Base-by-base conservation (phyloP, 2,888 invertebrate genomes). In the Congeria kusceri region DNA sequence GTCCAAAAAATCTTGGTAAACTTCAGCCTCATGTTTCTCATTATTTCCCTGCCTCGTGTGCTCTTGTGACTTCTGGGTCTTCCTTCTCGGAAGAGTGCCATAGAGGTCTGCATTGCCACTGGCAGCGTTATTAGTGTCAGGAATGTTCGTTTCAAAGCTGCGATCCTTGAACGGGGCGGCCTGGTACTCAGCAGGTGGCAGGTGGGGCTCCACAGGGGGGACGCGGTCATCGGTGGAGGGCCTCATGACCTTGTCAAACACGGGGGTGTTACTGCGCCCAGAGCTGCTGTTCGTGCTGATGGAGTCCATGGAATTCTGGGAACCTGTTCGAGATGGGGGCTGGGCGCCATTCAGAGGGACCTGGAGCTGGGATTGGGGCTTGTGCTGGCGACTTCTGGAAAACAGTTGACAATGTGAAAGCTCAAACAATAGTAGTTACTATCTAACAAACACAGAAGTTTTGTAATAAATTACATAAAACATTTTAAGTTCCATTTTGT, bases 1-100 rank as follows among this genome's bases (percentile, higher is more conserved):
- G 64, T 87, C 88, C 20, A 90, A 53, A 78, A 83, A 90, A 53
- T 87, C 85, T 64, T 89, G 86, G 59, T 89, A 90, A 44, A 88
- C 84, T 28, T 90, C 90, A 4, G 83, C 75, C 11, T 88, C 88
- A 65, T 75, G 77, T 68, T 73, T 76, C 68, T 83, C 82, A 78
- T 73, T 83, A 63, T 79, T 80, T 73, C 83, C 65, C 77, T 67
- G 64, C 72, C 81, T 18, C 73, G 75, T n/a, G 85, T 88, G 56
- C 70, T 85, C 77, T 64, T 79, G 76, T 65, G 82, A 69, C 78
- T 86, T 80, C 72, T 83, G 49, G 62, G 83, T 80, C 77, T 86
- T 80, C 66, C 86, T 83, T 44, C 89, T 69, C 7, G 91, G 89
- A 53, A 90, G 72, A 15, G 91, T 88, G 53, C 88, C 89, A 75